Conservation (phyloP, 1,140 invertebrate species). For the Pseudomyrmex concolor region DNA sequence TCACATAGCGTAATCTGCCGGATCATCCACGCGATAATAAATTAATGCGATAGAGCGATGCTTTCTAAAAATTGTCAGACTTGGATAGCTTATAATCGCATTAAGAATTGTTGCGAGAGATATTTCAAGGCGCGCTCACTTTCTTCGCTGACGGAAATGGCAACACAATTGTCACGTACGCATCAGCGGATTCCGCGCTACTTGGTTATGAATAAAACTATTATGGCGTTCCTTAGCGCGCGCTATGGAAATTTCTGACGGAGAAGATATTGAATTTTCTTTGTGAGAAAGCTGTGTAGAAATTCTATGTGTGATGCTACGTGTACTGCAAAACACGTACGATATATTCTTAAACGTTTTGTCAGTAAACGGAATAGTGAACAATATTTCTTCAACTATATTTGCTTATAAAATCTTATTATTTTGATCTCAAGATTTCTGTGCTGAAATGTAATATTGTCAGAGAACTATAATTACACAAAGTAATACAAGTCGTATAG, state of each 20-base stretch:
- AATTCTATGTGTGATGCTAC: not conserved
- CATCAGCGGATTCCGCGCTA: not conserved
- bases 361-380: too few relatives aligned
- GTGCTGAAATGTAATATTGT: too few relatives aligned
- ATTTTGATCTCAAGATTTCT: too few relatives aligned
- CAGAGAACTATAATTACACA: not conserved
- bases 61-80: slow-evolving; percentile 45
- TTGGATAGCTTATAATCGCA: slow-evolving; percentile 29
- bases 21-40: slow-evolving; percentile 20
- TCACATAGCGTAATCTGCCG: not conserved
- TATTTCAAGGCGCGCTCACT: slow-evolving; percentile 15
- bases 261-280: not conserved
- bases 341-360: not conserved
- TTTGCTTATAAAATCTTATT: too few relatives aligned
- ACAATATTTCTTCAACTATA: too few relatives aligned
- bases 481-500: not conserved
- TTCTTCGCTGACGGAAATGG: not conserved
- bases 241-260: slow-evolving; percentile 9
- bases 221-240: slow-evolving; percentile 15
- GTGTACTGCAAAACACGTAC: not conserved
- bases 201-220: slow-evolving; percentile 35
- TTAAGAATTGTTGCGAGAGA: slow-evolving; percentile 40
- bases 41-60: slow-evolving; percentile 22
- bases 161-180: slow-evolving; percentile 48
- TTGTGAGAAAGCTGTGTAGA: not conserved